Evolutionary conservation across 2,888 invertebrate species (phyloP).

Genomic region (Fabriciana adippe): DNA sequence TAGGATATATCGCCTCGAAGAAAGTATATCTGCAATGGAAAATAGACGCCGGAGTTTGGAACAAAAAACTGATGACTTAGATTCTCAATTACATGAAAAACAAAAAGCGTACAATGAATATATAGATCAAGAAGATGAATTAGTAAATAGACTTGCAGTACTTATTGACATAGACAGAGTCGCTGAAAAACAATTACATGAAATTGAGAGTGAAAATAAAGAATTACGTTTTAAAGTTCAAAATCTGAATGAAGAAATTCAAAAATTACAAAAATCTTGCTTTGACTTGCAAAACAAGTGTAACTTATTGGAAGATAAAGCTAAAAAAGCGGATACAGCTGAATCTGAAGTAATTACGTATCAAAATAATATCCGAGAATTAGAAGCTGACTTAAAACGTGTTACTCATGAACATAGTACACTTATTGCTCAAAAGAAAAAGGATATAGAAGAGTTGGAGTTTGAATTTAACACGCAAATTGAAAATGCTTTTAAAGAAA

Average conservation of each 20-base stretch:
- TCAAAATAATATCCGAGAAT: constrained; percentile 63
- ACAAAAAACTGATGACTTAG: constrained; percentile 83
- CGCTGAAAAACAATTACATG: constrained; percentile 84
- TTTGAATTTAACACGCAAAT: constrained; percentile 72
- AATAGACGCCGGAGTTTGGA: constrained; percentile 83
- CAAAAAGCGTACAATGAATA: constrained; percentile 83
- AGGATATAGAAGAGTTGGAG: constrained; percentile 73
- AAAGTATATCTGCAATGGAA: constrained; percentile 84
- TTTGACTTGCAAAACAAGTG: constrained; percentile 71
- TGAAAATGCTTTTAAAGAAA: constrained; percentile 72
- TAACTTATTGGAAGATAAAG: constrained; percentile 60
- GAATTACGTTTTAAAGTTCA: constrained; percentile 80
- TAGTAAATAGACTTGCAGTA: constrained; percentile 83
- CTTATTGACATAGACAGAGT: constrained; percentile 84
- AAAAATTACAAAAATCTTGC: constrained; percentile 69
- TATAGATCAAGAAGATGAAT: constrained; percentile 83
- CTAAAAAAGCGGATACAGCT: constrained; percentile 56
- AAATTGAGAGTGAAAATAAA: constrained; percentile 80
- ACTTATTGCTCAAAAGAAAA: constrained; percentile 68
- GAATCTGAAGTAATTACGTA: constrained; percentile 60
- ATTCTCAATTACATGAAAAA: constrained; percentile 82
- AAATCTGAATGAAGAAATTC: constrained; percentile 76
- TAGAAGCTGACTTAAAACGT: constrained; percentile 71
- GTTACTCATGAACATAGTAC: constrained; percentile 62
- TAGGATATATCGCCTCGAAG: constrained; percentile 85